Evolutionary conservation across 2,888 invertebrate species (phyloP).

Genomic region (Volucella inanis): DNA sequence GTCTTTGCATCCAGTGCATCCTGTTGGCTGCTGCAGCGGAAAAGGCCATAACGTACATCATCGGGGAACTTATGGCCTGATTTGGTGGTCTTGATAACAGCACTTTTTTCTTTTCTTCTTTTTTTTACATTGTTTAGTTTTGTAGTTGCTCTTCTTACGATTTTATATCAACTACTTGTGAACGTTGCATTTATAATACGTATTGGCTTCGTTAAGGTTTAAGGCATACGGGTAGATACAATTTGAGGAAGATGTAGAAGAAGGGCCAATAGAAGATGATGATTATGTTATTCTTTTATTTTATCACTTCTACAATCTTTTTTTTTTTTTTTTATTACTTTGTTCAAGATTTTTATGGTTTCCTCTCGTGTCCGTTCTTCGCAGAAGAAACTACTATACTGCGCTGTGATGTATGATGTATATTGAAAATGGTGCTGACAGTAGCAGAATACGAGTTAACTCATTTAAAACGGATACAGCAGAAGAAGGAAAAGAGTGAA

Average conservation of each 20-base stretch:
- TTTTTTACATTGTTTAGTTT: constrained; percentile 5
- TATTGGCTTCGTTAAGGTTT: constrained; percentile 23
- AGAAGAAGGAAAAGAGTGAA: too few species aligned
- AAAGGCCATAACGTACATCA: constrained; percentile 68
- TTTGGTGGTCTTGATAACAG: constrained; percentile 58
- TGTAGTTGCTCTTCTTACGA: constrained; percentile 16
- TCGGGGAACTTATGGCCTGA: constrained; percentile 65
- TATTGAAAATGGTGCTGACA: too few species aligned
- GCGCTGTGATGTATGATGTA: too few species aligned
- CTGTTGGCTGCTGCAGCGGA: constrained; percentile 56
- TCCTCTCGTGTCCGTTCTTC: constrained; percentile 43
- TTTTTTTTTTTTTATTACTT: constrained; percentile 44
- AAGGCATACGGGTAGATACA: constrained; percentile 25
- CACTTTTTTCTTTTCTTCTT: constrained; percentile 13
- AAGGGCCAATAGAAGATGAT: constrained; percentile 27
- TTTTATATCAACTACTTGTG: too few species aligned
- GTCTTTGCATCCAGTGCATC: constrained; percentile 59
- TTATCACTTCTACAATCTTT: constrained; percentile 52
- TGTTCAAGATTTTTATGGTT: constrained; percentile 39
- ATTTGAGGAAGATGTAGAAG: constrained; percentile 5
- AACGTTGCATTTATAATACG: constrained; percentile 15
- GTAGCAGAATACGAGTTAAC: too few species aligned
- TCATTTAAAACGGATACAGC: too few species aligned
- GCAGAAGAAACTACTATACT: background rate
- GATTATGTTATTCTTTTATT: constrained; percentile 55